Base-by-base conservation (phyloP, 2,888 invertebrate genomes). In the Meiosimyza decipiens region DNA sequence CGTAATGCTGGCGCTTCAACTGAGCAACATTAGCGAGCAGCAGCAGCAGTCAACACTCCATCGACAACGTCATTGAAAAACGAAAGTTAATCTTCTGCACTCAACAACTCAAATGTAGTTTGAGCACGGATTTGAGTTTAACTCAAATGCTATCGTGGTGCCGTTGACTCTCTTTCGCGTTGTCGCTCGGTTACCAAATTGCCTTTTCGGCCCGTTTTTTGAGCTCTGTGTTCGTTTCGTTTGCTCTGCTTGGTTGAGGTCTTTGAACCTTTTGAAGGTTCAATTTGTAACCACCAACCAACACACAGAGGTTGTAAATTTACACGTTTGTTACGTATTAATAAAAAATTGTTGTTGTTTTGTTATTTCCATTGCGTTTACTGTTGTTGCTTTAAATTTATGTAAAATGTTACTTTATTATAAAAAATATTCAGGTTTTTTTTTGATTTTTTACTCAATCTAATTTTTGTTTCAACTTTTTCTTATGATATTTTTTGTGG, bases 191-290 rank as follows among this genome's bases (percentile, higher is more conserved):
- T 51, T 40, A 18, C 64, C 63, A 69, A 28, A 22, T 11, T 18
- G 28, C 22, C 57, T 71, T 62, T 63, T 65, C 60, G 68, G 54
- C 65, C 60, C 51, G 22, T 63, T 72, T 54, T 16, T 55, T 60
- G 55, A 64, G 59, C 54, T 54, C 33, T 18, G 64, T 50, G 65
- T 52, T 59, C 22, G 52, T 57, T 49, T 52, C 3, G 63, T 55
- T 33, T 66, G 33, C 33, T 7, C 50, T 60, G 40, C 73, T 16
- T 49, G 57, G n/a, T 52, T 65, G 81, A 82, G 86, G 86, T 85
- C 85, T 86, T 85, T 82, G 84, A 85, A 85, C 85, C 82, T 85
- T 84, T 86, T 85, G 84, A 84, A 84, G 85, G 85, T 85, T 86
- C 84, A 83, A 60, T 60, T 62, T 60, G 55, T 57, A 57, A 62